Percentiles rank a stretch among this genome's conserved stretches.
phyloP scores from a whole-genome alignment of 2,797 vertebrate genomes.

The Anguilla pacifica region DNA sequence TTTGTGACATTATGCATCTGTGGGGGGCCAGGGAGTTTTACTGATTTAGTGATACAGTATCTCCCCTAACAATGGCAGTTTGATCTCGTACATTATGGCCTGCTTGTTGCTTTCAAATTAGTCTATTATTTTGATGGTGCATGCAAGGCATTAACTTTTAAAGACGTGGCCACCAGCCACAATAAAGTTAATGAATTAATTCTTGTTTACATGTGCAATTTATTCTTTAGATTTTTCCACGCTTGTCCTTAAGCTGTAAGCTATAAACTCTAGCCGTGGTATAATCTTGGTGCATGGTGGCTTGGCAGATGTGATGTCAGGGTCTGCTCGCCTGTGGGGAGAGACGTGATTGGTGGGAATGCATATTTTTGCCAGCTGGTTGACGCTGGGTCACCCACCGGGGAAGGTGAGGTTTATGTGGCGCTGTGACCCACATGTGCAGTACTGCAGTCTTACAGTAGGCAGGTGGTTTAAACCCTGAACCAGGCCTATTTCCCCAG shows the following conservation, averaged over 20 bases:
- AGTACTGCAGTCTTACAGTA: not conserved
- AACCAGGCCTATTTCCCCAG: not conserved
- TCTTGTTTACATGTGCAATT: not conserved
- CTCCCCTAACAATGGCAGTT: not conserved
- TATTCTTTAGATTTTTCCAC: not conserved
- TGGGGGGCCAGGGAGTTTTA: not conserved
- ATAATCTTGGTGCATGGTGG: not conserved
- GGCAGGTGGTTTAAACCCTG: not conserved
- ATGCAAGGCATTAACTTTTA: constrained; percentile 4
- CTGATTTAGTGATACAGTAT: not conserved
- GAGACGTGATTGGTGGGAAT: not conserved
- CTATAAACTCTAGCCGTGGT: not conserved
- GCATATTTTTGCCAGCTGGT: not conserved
- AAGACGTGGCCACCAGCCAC: not conserved
- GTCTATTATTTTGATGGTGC: not conserved
- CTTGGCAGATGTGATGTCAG: not conserved
- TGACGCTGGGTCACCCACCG: not conserved
- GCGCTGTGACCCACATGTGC: not conserved
- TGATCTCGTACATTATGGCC: not conserved
- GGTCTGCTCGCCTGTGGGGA: not conserved
- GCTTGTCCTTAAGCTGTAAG: not conserved
- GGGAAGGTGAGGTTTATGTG: not conserved
- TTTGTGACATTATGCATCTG: not conserved
- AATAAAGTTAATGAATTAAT: not conserved
- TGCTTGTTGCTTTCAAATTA: not conserved